Conservation (phyloP, 2,888 invertebrate genomes). For the Synanthedon vespiformis region DNA sequence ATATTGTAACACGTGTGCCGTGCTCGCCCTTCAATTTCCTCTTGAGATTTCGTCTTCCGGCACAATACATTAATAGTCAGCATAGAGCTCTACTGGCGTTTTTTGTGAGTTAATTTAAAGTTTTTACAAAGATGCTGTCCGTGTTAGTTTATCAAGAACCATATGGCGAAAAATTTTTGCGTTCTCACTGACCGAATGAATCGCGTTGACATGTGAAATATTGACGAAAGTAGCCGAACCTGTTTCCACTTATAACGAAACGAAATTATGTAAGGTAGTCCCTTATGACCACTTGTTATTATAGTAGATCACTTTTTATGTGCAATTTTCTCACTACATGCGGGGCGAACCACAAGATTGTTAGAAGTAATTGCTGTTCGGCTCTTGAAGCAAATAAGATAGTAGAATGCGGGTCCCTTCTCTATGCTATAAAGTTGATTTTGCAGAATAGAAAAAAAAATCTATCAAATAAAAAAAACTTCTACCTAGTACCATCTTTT, state of each 20-base stretch:
- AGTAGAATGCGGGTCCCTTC: conserved; percentile 47
- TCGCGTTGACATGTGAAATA: conserved; percentile 24
- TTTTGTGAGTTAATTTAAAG: conserved; percentile 42
- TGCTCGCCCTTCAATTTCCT: conserved; percentile 63
- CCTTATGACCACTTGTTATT: conserved; percentile 39
- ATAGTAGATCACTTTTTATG: conserved; percentile 52
- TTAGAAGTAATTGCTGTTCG: conserved; percentile 57
- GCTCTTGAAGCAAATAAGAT: conserved; percentile 41
- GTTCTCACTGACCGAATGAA: conserved; percentile 41
- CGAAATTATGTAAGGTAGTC: conserved; percentile 14
- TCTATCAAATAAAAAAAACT: conserved; percentile 27
- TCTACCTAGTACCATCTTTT: conserved; percentile 32
- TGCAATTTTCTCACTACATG: conserved; percentile 53
- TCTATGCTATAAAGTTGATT: conserved; percentile 23
- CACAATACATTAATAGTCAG: conserved; percentile 57
- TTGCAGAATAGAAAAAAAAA: conserved; percentile 19
- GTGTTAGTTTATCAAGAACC: conserved; percentile 30
- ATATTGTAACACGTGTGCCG: conserved; percentile 69
- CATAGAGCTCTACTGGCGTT: conserved; percentile 30
- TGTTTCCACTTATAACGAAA: conserved; percentile 39
- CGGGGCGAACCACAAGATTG: conserved; percentile 59
- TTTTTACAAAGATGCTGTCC: conserved; percentile 43
- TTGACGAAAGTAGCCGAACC: conserved; percentile 26
- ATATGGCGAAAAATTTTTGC: conserved; percentile 33
- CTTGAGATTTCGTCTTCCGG: conserved; percentile 69